A percentile compares a stretch with the other conserved stretches of the same genome.
phyloP scores from a whole-genome alignment of 2,888 invertebrate genomes.

The Tetragonisca angustula region DNA sequence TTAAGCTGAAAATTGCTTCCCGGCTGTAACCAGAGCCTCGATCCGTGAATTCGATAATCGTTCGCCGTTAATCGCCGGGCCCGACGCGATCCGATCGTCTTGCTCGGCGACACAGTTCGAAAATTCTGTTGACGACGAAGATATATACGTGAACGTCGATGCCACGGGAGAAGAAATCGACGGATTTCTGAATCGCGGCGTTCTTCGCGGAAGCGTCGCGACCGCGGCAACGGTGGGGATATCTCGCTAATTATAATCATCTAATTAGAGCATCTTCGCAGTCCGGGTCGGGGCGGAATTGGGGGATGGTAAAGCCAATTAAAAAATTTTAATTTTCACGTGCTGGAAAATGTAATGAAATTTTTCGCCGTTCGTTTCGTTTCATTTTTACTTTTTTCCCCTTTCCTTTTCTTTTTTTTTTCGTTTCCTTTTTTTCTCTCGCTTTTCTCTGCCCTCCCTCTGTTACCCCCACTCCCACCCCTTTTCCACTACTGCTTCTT shows the following conservation, averaged over 20 bases:
- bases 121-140: no score
- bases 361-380: constrained; percentile 53
- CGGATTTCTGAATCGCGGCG: background rate
- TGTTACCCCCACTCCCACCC: background rate
- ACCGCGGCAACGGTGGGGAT: background rate
- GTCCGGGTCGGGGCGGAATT: constrained; percentile 33
- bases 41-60: constrained; percentile 67
- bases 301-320: constrained; percentile 56
- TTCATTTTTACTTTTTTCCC: constrained; percentile 9
- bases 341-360: constrained; percentile 63
- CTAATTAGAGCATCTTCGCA: constrained; percentile 57
- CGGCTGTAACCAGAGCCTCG: constrained; percentile 56
- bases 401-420: background rate
- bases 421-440: constrained; percentile 6
- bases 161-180: background rate
- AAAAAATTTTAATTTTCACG: constrained; percentile 63
- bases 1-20: constrained; percentile 70
- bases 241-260: constrained; percentile 57
- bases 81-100: background rate
- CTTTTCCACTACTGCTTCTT: background rate
- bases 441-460: background rate
- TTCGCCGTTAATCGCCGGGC: constrained; percentile 46
- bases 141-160: background rate
- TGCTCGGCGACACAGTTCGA: no score
- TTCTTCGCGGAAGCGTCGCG: background rate